Evolutionary conservation across 2,888 invertebrate species (phyloP), one percentile per base, ranked within the genome.

Genomic region (Athalia circularis): DNA sequence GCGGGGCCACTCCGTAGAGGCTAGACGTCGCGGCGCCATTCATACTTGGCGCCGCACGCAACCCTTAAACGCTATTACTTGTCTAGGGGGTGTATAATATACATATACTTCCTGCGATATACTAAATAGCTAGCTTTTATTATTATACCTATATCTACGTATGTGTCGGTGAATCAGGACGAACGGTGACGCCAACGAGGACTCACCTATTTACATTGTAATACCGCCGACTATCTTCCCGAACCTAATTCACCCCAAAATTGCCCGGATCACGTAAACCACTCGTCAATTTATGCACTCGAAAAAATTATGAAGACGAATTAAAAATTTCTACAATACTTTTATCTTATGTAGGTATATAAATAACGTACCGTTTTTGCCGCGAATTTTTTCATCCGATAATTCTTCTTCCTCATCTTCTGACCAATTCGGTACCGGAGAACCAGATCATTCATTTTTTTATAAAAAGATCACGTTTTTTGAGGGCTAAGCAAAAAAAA

Each of bases 1-100:
- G 70, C 45, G n/a, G 57, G 3, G 43, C 7, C 61, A 62, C 29
- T 70, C 70, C 70, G 50, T 65, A 57, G 67, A 83, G 85, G 86
- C 84, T 86, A 90, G 90, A 90, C 90, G 87, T 86, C 87, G 84
- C 84, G 89, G 87, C 89, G 88, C 89, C 89, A 81, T 85, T 84
- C 85, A 80, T 85, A 83, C 83, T 81, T 83, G 89, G 88, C 89
- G 89, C 89, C 90, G 83, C 90, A 90, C 90, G 90, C 90, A 85
- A 89, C 82, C 86, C 85, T 85, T 83, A 81, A 87, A 83, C 85
- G 82, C 87, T 84, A 84, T 87, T 87, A 86, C 82, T 82, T 13
- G n/a, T 47, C 75, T 64, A n/a, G 13, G 13, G 5, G 47, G 5
- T 72, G 13, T 54, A 29, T 54, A 54, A 54, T 29, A 13, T 52